Percentiles rank a stretch among this genome's conserved stretches.
phyloP scores from a whole-genome alignment of 2,113 vertebrate species.

The Spilogale gracilis region DNA sequence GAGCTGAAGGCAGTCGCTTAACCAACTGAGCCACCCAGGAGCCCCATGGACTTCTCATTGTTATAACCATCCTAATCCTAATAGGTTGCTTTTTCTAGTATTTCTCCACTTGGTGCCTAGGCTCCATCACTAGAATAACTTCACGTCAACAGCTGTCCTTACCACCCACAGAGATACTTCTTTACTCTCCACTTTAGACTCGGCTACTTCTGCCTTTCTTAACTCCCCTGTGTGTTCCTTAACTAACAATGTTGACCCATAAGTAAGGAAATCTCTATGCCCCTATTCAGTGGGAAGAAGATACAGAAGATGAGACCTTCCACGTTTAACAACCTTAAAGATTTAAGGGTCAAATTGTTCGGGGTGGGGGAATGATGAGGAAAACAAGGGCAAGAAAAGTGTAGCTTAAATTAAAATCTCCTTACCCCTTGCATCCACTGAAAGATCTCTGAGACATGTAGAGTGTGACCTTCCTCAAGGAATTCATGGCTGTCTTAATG shows the following conservation, averaged over 20 bases:
- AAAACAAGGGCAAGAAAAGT: background rate
- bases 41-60: background rate
- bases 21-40: too few species aligned
- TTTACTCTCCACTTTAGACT: background rate
- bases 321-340: background rate
- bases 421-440: background rate
- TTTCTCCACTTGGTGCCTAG: background rate
- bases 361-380: background rate
- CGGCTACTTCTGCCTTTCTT: background rate
- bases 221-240: background rate
- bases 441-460: background rate
- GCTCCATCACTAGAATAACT: background rate
- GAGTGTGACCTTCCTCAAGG: background rate
- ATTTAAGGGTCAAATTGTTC: background rate
- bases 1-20: too few species aligned
- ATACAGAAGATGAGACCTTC: background rate
- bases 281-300: background rate
- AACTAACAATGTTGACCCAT: background rate
- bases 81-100: background rate
- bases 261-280: background rate
- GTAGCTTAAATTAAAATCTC: background rate
- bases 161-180: background rate
- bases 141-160: background rate
- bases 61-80: background rate
- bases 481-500: background rate